Base-by-base conservation (phyloP, 2,888 invertebrate species). In the Cataglyphis cursor region DNA sequence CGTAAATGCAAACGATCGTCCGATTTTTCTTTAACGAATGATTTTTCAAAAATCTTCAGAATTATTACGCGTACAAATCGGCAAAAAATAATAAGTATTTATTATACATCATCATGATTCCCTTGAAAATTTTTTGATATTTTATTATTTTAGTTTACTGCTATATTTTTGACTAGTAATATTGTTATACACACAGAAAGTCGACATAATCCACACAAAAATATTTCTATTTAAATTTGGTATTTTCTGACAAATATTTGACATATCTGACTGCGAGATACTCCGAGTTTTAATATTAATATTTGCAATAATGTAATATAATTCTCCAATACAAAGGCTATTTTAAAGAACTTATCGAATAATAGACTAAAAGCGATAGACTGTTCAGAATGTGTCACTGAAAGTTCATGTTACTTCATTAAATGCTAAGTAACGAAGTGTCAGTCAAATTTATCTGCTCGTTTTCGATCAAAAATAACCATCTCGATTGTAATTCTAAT, bases 391-490 rank as follows among this genome's bases (percentile, higher is more conserved):
- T 41, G 28, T 44, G 78, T 68, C 78, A 82, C 76, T 48, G 51
- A 3, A 51, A 61, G 76, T 76, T 78, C 82, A 59, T 51, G 38
- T 68, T 76, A 66, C 64, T 74, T 74, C 28, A 62, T 81, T 64
- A 74, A 62, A 51, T 38, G 38, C 62, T 74, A 38, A 10, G 38
- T 64, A 78, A 82, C 62, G 62, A 78, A 82, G 38, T 78, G 78
- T 82, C 82, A 78, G 66, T 78, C 78, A 68, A 78, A 66, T 76
- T 75, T 82, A 59, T 76, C 76, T 44, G 51, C 44, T 75, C 75
- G 12, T 62, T 82, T 70, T 57, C 57, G 48, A 76, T 82, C 81
- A 66, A 65, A 35, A 82, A 82, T 82, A 82, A 82, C 76, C n/a
- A 28, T 76, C 59, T 76, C 28, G 76, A 82, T 82, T 76, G 65